phyloP scores from a whole-genome alignment of 2,888 invertebrate genomes.

The Drosophila heteroneura region DNA sequence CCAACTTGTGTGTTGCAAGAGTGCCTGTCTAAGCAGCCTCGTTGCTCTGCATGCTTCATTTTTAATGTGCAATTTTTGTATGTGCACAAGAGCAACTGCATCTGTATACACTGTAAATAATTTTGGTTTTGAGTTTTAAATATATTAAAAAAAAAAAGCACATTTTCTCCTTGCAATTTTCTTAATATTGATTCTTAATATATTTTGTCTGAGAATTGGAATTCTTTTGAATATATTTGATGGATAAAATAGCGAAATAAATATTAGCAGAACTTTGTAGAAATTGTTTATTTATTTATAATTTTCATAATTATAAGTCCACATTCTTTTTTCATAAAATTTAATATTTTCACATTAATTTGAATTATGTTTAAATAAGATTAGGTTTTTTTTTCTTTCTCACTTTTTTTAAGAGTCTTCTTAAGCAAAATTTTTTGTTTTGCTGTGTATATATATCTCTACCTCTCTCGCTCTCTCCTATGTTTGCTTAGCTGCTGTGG shows the following conservation, averaged over 20 bases:
- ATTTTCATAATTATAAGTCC: too few relatives aligned
- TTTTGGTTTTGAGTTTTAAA: not conserved
- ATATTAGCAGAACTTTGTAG: too few relatives aligned
- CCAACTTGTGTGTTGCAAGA: not conserved
- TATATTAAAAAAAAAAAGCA: too few relatives aligned
- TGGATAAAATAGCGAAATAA: not conserved
- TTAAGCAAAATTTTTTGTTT: not conserved
- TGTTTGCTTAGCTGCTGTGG: slow-evolving; percentile 73
- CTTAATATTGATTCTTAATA: not conserved
- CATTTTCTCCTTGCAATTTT: not conserved
- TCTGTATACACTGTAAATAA: slow-evolving; percentile 13
- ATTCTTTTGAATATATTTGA: not conserved
- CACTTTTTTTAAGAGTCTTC: not conserved
- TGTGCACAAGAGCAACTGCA: slow-evolving; percentile 15
- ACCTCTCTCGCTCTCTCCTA: slow-evolving; percentile 24
- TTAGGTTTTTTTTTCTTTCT: not conserved
- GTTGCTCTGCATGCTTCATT: slow-evolving; percentile 68
- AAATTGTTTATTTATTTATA: too few relatives aligned
- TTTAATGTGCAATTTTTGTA: slow-evolving; percentile 73
- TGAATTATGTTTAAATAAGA: not conserved
- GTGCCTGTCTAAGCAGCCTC: slow-evolving; percentile 26
- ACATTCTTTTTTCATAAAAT: not conserved
- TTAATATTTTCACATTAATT: not conserved
- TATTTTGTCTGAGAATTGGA: not conserved
- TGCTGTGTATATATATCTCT: not conserved